Percentiles rank a stretch among this genome's conserved stretches.
phyloP scores from a whole-genome alignment of 2,113 vertebrate genomes.

The Phrynocephalus versicolor region DNA sequence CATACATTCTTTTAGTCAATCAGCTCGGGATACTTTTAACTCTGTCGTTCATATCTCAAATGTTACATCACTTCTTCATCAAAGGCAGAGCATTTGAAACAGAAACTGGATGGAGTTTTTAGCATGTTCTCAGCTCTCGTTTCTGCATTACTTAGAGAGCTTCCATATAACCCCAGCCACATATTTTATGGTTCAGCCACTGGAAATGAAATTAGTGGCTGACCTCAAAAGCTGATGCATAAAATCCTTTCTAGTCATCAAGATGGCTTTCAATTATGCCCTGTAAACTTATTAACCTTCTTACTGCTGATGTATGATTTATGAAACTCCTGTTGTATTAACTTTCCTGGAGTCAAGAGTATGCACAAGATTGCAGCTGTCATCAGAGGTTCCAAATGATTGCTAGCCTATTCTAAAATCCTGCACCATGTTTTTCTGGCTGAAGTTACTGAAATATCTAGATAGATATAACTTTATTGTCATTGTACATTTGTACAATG shows the following conservation, averaged over 20 bases:
- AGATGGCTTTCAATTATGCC: slow-evolving; percentile 82
- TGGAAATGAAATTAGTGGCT: slow-evolving; percentile 81
- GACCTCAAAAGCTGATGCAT: slow-evolving; percentile 81
- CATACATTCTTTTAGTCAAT: background rate
- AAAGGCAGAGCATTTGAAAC: background rate
- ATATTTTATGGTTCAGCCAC: slow-evolving; percentile 75
- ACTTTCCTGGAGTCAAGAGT: slow-evolving; percentile 53
- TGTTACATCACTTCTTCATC: background rate
- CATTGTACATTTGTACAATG: too few species aligned
- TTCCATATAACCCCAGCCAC: slow-evolving; percentile 33
- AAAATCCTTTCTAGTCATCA: slow-evolving; percentile 82
- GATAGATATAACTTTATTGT: too few species aligned
- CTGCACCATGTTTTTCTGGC: slow-evolving; percentile 38
- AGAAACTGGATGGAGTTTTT: background rate
- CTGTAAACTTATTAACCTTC: slow-evolving; percentile 83
- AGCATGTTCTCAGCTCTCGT: background rate
- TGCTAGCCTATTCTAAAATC: slow-evolving; percentile 32
- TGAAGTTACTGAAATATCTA: slow-evolving; percentile 21
- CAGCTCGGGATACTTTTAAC: background rate
- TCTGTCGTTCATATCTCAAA: background rate
- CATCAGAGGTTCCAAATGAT: slow-evolving; percentile 30
- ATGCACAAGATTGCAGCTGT: background rate
- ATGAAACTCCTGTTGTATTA: slow-evolving; percentile 75
- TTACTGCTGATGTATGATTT: slow-evolving; percentile 81
- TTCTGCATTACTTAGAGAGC: background rate